Evolutionary conservation across 2,113 vertebrate genomes (phyloP), one percentile per base, ranked within the genome.

Genomic region (Meles meles): DNA sequence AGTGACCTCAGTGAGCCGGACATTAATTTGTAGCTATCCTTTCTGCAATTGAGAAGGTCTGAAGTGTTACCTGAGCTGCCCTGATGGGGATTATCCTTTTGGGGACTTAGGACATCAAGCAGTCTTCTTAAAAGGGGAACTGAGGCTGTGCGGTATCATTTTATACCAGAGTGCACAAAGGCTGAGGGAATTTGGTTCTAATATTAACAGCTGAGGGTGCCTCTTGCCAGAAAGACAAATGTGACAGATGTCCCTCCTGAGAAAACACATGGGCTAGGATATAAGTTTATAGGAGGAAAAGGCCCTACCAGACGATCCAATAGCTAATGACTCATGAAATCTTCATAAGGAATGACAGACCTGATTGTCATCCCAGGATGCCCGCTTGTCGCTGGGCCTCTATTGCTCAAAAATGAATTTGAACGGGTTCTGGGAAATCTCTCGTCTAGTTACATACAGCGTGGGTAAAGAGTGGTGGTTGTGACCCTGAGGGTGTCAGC

Each of bases 21-120:
- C 76, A 23, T 18, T 1, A 17, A 29, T 90, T 67, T 97, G 18
- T n/a, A 79, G 77, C 72, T 52, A 61, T 44, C 39, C 4, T 44
- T 42, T 67, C 59, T 83, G 90, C 94, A 94, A 96, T 0, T 13
- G 90, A 94, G 76, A 79, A 39, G 67, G 44, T 74, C 31, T 18
- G 17, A 31, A n/a, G 39, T 67, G 63, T 86, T 39, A 92, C 37
- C 72, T 71, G 95, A 96, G 97, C 59, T 47, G 4, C 42, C 84
- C 42, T 42, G 59, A 14, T 25, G 21, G 84, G 37, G 65, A 81
- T 81, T 79, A 85, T 49, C 49, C 44, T 93, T 91, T 86, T 6
- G 8, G 80, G 37, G 80, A 74, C 39, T 84, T 69, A 83, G 88
- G 27, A 57, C n/a, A 74, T 61, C 25, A 52, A 95, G 67, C 37